Conservation (phyloP, 1,140 invertebrate genomes). For the Pseudomyrmex flavicornis region DNA sequence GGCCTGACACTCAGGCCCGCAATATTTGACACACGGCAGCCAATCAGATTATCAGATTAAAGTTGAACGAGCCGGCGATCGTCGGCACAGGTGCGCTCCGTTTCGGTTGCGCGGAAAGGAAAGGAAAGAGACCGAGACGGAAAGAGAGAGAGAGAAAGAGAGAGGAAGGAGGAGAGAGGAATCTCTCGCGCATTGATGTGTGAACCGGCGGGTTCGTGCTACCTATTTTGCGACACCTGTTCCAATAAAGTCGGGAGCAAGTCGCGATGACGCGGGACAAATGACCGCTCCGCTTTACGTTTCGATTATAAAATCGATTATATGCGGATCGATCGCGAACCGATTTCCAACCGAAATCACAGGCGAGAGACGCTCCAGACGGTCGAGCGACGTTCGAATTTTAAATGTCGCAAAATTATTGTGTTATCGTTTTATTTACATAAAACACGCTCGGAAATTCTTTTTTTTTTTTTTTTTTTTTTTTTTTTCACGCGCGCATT, state of each 20-base stretch:
- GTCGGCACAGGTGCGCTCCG: slow-evolving; percentile 70
- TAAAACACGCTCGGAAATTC: not conserved
- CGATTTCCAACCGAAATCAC: too few relatives aligned
- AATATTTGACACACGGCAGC: slow-evolving; percentile 83
- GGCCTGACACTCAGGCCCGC: slow-evolving; percentile 76
- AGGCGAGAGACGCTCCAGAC: too few relatives aligned
- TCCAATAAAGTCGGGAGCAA: not conserved
- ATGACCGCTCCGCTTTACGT: not conserved
- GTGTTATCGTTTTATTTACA: not conserved
- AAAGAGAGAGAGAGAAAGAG: slow-evolving; percentile 37
- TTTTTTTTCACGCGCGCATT: not conserved
- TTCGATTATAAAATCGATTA: slow-evolving; percentile 11
- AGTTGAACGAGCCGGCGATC: slow-evolving; percentile 73
- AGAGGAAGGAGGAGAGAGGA: not conserved
- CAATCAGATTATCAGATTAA: slow-evolving; percentile 84
- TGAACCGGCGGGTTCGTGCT: not conserved
- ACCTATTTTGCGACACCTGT: slow-evolving; percentile 55
- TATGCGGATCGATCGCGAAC: not conserved
- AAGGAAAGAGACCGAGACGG: not conserved
- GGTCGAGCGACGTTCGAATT: not conserved
- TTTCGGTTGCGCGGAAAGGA: slow-evolving; percentile 26
- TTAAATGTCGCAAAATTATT: not conserved
- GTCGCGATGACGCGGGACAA: not conserved
- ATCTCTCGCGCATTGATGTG: slow-evolving; percentile 27
- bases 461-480: not conserved